Base-by-base conservation (phyloP, 1,140 invertebrate species). In the Pararge aegeria region DNA sequence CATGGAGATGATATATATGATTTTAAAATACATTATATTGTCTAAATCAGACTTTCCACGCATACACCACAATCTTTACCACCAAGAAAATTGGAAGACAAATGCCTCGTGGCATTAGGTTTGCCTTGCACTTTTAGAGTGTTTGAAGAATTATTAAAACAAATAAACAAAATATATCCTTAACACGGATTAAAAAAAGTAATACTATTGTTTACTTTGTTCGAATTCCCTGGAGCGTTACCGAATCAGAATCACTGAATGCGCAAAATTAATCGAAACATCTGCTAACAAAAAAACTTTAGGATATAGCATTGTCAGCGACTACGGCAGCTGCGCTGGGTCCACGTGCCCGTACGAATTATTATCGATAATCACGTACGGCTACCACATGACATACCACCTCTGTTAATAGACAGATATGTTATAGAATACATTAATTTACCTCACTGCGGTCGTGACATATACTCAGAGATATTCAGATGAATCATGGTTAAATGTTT, bases 271-370 rank as follows among this genome's bases (percentile, higher is more conserved):
- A 52, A 61, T 61, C 56, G 21, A 24, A 66, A 66, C 69, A 72
- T 72, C 66, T 72, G 69, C 63, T 57, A 57, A 61, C 61, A 62
- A 62, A 68, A n/a, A 67, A 46, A 20, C 10, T 29, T 58, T 29
- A 42, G 59, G 66, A 68, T 55, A 63, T 53, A 51, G 62, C 61
- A 63, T 63, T 72, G 66, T 72, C 61, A 68, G 65, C 54, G n/a
- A n/a, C n/a, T n/a, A n/a, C n/a, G 56, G 61, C 69, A 72, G 69
- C 69, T 72, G 69, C 69, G 63, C 40, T 48, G 16, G 55, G 55
- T 72, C 66, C 69, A 72, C 66, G 63, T 66, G 69, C 51, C 44
- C 27, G n/a, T 15, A 51, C 20, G n/a, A 59, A 55, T 48, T 49
- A 51, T 55, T 42, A 13, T 18, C 40, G 29, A 50, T 55, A 40